phyloP scores from a whole-genome alignment of 1,140 invertebrate species.

The Platorchestia sp. region DNA sequence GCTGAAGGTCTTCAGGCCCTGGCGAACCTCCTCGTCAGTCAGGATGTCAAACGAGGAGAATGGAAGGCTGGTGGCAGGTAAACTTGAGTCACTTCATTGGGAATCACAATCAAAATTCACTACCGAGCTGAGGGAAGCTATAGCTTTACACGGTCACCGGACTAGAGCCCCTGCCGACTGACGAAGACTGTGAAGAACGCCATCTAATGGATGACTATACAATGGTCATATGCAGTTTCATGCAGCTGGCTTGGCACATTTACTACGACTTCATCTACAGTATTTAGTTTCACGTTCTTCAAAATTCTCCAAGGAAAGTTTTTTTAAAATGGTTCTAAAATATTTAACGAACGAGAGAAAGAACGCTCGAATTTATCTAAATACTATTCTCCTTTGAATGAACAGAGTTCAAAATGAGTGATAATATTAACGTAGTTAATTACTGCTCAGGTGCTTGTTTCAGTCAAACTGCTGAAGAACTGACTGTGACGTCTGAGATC shows the following conservation, averaged over 20 bases:
- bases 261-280: background rate
- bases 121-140: background rate
- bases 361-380: background rate
- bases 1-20: slow-evolving; percentile 87
- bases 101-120: background rate
- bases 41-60: slow-evolving; percentile 75
- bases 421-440: no score
- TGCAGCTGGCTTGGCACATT: background rate
- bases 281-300: background rate
- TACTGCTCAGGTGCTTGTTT: no score
- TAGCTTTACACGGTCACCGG: background rate
- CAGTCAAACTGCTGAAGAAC: no score
- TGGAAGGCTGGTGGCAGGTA: slow-evolving; percentile 67
- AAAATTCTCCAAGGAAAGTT: background rate
- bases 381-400: no score
- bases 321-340: background rate
- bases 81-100: background rate
- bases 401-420: no score
- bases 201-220: background rate
- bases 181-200: background rate
- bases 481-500: no score
- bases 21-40: slow-evolving; percentile 73
- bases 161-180: background rate
- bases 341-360: background rate
- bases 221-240: background rate